Conservation (phyloP, 2,797 vertebrate species). For the Scleropages formosus region DNA sequence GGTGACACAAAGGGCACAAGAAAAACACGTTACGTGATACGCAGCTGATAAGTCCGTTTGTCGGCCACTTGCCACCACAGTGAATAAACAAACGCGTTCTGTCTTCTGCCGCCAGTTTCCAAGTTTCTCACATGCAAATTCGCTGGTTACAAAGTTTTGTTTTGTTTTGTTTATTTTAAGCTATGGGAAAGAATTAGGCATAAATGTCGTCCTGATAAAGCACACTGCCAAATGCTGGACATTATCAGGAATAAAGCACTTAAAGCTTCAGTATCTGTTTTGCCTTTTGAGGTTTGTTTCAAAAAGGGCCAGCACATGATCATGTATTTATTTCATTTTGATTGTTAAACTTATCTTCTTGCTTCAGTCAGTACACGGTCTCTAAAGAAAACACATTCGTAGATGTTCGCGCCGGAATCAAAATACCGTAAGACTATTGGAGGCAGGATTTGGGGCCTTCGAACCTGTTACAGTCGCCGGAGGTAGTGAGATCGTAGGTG, state of each 20-base stretch:
- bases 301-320: not conserved
- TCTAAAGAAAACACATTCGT: not conserved
- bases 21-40: conserved; percentile 39
- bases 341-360: not conserved
- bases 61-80: conserved; percentile 27
- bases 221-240: not conserved
- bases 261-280: conserved; percentile 14
- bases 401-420: not conserved
- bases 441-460: too few relatives aligned
- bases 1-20: conserved; percentile 42
- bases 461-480: too few relatives aligned
- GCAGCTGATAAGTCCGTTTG: conserved; percentile 45
- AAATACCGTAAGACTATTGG: too few relatives aligned
- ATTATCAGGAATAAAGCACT: conserved; percentile 22
- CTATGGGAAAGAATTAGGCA: conserved; percentile 22
- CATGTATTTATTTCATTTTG: conserved; percentile 11
- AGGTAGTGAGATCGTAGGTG: too few relatives aligned
- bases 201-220: conserved; percentile 22
- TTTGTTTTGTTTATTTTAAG: conserved; percentile 18
- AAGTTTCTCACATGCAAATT: conserved; percentile 20
- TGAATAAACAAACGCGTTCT: conserved; percentile 35
- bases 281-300: not conserved
- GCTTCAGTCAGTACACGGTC: not conserved
- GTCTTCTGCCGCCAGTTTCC: conserved; percentile 40
- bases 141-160: not conserved